Evolutionary conservation across 64 coral and sea anemone species (phyloP).

Genomic region (Montipora efflorescens): DNA sequence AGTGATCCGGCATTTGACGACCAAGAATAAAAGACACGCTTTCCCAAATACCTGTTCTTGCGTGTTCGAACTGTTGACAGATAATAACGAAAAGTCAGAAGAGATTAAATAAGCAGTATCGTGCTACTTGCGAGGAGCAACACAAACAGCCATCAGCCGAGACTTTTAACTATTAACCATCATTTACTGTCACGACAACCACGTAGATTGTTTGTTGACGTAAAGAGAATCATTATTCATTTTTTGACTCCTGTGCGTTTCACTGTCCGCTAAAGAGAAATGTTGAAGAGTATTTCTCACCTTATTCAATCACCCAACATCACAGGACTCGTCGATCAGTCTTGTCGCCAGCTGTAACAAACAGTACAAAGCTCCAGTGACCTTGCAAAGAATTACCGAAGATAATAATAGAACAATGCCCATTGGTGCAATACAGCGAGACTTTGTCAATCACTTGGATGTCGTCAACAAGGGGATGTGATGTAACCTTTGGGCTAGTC

Average conservation of each 20-base stretch:
- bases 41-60: background rate
- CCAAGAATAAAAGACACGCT: background rate
- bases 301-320: constrained; percentile 30
- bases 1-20: background rate
- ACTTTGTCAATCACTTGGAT: constrained; percentile 20
- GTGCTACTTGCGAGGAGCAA: background rate
- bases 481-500: background rate
- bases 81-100: constrained; percentile 26
- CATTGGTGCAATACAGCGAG: background rate
- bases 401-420: constrained; percentile 49
- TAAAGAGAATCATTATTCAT: background rate
- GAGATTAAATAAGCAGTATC: constrained; percentile 8
- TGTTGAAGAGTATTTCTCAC: constrained; percentile 27
- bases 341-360: background rate
- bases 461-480: background rate
- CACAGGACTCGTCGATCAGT: background rate
- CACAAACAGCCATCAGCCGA: background rate
- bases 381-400: background rate
- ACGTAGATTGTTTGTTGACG: background rate
- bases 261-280: background rate
- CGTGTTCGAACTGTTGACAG: constrained; percentile 40
- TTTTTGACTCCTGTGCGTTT: background rate
- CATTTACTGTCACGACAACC: constrained; percentile 17
- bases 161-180: background rate
- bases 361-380: background rate